phyloP scores from a whole-genome alignment of 2,797 vertebrate genomes.

The Schizopygopsis pylzovi region DNA sequence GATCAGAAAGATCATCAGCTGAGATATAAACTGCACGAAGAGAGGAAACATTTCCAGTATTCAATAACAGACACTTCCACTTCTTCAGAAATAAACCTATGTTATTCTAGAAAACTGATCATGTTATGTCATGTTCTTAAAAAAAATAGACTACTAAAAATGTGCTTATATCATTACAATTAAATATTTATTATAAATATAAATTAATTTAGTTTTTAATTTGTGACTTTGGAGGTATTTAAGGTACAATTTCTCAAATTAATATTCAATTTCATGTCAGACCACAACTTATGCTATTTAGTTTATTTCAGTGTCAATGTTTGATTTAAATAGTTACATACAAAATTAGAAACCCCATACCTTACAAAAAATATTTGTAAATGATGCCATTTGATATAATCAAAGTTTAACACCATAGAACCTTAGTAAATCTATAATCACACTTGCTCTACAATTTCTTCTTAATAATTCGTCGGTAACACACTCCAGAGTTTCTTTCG shows the following conservation, averaged over 20 bases:
- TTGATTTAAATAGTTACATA: background rate
- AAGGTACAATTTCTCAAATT: background rate
- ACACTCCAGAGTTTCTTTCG: slow-evolving; percentile 57
- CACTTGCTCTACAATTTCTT: slow-evolving; percentile 67
- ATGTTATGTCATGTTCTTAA: background rate
- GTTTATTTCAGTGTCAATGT: background rate
- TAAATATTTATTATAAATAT: background rate
- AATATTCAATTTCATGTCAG: background rate
- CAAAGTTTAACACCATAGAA: background rate
- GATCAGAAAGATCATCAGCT: slow-evolving; percentile 83
- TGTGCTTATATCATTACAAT: background rate
- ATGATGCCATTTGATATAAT: background rate
- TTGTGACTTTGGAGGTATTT: background rate
- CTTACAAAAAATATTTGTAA: background rate
- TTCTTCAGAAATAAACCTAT: background rate
- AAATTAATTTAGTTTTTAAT: background rate
- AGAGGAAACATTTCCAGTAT: slow-evolving; percentile 16
- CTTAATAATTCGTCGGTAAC: slow-evolving; percentile 67
- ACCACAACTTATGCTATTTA: too few species aligned
- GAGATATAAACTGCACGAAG: slow-evolving; percentile 79
- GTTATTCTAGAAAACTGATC: background rate
- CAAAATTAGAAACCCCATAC: background rate
- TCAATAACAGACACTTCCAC: background rate
- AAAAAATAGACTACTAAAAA: background rate
- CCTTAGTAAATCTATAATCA: background rate